phyloP scores from a whole-genome alignment of 2,113 vertebrate species.

The Lynx canadensis region DNA sequence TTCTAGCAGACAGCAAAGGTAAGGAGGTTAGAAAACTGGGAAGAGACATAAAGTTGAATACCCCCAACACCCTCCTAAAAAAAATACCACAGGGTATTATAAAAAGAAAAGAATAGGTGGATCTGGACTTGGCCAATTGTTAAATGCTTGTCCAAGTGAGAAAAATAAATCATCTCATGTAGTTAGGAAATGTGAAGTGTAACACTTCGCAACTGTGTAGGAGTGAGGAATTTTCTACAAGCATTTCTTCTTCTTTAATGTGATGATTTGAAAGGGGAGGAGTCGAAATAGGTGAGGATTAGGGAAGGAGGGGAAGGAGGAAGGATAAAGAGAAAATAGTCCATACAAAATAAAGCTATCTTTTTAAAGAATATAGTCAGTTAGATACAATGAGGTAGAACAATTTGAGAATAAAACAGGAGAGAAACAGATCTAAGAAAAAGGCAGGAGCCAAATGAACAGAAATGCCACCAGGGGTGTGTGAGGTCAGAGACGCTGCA shows the following conservation, averaged over 20 bases:
- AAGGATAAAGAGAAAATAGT: neutral
- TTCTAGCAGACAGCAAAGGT: neutral
- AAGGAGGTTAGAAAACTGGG: neutral
- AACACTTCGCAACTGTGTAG: neutral
- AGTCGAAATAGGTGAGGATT: neutral
- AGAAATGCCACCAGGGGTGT: accelerated
- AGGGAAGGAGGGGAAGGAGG: neutral
- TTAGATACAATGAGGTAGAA: neutral
- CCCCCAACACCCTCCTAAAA: accelerated
- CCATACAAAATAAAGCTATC: neutral
- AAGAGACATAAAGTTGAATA: neutral
- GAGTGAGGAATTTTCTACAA: neutral
- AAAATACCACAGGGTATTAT: neutral
- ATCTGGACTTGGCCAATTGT: neutral
- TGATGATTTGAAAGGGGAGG: neutral
- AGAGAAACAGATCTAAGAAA: neutral
- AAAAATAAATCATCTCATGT: neutral
- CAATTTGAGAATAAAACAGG: neutral
- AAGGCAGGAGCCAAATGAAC: neutral
- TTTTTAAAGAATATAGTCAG: neutral
- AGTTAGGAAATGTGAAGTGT: neutral
- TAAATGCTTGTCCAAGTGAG: neutral
- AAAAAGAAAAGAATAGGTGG: neutral
- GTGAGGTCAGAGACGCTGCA: neutral
- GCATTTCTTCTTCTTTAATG: neutral